These are phyloP conservation scores for Xyrichtys novacula DNA, from an alignment of 2,797 vertebrate species.

Conservation along the genomic window DNA sequence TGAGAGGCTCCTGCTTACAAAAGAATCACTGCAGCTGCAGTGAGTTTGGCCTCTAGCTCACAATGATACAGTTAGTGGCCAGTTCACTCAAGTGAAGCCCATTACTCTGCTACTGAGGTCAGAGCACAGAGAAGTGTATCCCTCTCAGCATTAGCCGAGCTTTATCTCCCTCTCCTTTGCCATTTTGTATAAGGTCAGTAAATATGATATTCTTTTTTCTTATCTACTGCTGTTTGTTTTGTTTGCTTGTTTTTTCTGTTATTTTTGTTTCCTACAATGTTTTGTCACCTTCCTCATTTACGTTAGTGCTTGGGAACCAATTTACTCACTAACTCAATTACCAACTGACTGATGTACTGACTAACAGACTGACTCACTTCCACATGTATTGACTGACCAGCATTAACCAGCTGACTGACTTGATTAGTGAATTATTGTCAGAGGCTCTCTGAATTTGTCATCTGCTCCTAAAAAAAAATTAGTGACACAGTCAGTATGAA, in stretches of 20 bases:
- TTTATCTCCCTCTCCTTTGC: conserved; percentile 28
- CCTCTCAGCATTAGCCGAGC: conserved; percentile 46
- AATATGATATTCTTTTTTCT: conserved; percentile 33
- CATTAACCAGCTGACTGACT: too few species aligned
- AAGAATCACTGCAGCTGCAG: conserved; percentile 71
- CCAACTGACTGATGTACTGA: too few species aligned
- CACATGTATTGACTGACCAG: too few species aligned
- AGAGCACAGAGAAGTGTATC: conserved; percentile 44
- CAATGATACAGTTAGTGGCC: conserved; percentile 72
- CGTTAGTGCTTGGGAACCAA: too few species aligned
- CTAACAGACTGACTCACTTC: too few species aligned
- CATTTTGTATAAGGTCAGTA: conserved; percentile 28
- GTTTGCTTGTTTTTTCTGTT: too few species aligned
- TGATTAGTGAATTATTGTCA: conserved; percentile 48
- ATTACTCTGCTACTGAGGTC: conserved; percentile 69
- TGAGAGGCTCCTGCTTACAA: conserved; percentile 65
- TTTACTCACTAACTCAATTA: too few species aligned
- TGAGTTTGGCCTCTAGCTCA: conserved; percentile 74
- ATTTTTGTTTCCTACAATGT: too few species aligned
- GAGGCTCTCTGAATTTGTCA: conserved; percentile 27
- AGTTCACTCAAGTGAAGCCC: conserved; percentile 69
- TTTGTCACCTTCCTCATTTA: too few species aligned
- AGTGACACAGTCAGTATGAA: conserved; percentile 24
- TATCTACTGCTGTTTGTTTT: too few species aligned
- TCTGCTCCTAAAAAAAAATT: conserved; percentile 22